These are phyloP conservation scores for Elephantulus edwardii DNA, from an alignment of 2,113 vertebrate species.

Conservation along the genomic window DNA sequence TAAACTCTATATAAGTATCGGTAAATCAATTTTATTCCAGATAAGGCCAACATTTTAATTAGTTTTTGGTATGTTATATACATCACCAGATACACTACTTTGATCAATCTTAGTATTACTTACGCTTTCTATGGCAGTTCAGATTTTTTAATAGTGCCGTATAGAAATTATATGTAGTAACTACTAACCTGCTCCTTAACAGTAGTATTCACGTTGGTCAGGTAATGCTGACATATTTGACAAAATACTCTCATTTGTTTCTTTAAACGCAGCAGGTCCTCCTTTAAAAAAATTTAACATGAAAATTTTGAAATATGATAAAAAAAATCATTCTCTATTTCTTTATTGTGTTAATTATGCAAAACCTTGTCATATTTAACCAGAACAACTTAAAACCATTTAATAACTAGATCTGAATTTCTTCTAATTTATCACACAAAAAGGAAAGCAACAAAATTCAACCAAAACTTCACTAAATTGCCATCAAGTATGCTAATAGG, in stretches of 20 bases:
- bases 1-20: background rate
- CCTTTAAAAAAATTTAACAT: conserved; percentile 84
- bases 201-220: conserved; percentile 97
- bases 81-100: background rate
- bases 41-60: too few relatives aligned
- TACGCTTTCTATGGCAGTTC: conserved; percentile 13
- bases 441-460: background rate
- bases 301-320: background rate
- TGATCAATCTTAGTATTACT: too few relatives aligned
- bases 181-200: conserved; percentile 97
- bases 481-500: background rate
- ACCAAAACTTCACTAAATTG: conserved; percentile 7
- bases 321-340: conserved; percentile 11
- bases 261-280: conserved; percentile 94
- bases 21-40: background rate
- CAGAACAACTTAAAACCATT: background rate
- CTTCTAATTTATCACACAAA: background rate
- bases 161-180: conserved; percentile 19
- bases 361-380: conserved; percentile 2
- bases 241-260: conserved; percentile 99
- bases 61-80: background rate
- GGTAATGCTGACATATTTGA: conserved; percentile 99
- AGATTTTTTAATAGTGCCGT: conserved; percentile 28
- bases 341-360: conserved; percentile 26
- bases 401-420: background rate